These are phyloP conservation scores for Mohoua ochrocephala DNA, from an alignment of 2,113 vertebrate genomes.

Conservation along the genomic window DNA sequence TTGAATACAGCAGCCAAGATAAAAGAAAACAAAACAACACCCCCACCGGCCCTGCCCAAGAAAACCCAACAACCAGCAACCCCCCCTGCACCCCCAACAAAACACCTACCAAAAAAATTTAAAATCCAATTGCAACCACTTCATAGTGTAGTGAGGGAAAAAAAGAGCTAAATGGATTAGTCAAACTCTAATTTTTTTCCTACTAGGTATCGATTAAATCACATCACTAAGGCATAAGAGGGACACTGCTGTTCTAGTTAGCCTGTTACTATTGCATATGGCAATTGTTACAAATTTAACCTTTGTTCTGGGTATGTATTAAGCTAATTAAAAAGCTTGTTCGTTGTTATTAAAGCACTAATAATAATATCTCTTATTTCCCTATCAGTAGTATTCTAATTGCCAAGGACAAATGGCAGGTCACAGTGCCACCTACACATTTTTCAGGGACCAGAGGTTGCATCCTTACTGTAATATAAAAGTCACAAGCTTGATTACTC, in stretches of 20 bases:
- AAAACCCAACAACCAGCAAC: not conserved
- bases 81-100: rapidly evolving
- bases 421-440: not conserved
- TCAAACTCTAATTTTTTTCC: not conserved
- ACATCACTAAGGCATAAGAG: not conserved
- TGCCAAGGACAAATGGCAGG: not conserved
- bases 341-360: not conserved
- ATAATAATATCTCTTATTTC: not conserved
- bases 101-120: not conserved
- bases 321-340: not conserved
- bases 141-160: not conserved
- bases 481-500: not conserved
- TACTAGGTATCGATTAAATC: rapidly evolving
- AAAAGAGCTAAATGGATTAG: not conserved
- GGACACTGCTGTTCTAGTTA: not conserved
- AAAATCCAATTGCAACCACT: not conserved
- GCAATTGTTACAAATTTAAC: not conserved
- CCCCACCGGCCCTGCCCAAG: rapidly evolving
- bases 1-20: not conserved
- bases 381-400: constrained; percentile 2
- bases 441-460: not conserved
- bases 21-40: not conserved
- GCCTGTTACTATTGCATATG: not conserved
- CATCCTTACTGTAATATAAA: not conserved
- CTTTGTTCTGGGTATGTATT: not conserved